Conservation (phyloP, 1,140 invertebrate genomes). For the Trachymyrmex cornetzi region DNA sequence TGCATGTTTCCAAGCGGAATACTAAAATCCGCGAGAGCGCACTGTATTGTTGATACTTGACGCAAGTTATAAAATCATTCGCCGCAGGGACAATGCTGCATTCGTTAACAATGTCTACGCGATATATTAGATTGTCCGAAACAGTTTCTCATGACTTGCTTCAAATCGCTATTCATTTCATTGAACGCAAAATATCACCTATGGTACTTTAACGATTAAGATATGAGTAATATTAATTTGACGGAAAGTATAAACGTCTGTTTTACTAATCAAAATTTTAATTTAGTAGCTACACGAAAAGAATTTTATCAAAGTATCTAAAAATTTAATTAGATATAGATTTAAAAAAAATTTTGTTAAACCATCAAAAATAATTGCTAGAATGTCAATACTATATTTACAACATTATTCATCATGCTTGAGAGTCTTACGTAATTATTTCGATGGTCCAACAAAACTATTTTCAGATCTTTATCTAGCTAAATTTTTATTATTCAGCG, state of each 20-base stretch:
- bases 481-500: too few relatives aligned
- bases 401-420: too few relatives aligned
- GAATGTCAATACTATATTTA: too few relatives aligned
- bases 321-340: too few relatives aligned
- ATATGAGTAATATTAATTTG: not conserved
- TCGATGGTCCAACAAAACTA: too few relatives aligned
- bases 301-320: too few relatives aligned
- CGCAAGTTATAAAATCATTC: not conserved
- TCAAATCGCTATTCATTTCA: not conserved
- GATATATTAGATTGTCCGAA: constrained; percentile 13
- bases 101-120: not conserved
- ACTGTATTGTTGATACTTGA: constrained; percentile 19
- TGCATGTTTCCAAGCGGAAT: constrained; percentile 20
- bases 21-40: not conserved
- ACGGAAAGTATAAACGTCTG: not conserved
- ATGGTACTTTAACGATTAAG: not conserved
- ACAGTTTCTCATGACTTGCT: constrained; percentile 29
- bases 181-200: constrained; percentile 22
- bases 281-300: not conserved
- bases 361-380: too few relatives aligned
- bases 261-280: not conserved
- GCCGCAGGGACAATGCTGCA: constrained; percentile 4
- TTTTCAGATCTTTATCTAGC: too few relatives aligned
- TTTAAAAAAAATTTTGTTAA: too few relatives aligned
- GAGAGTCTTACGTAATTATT: too few relatives aligned